Evolutionary conservation across 2,113 vertebrate genomes (phyloP), one percentile per base, ranked within the genome.

Genomic region (Stigmatopora argus): DNA sequence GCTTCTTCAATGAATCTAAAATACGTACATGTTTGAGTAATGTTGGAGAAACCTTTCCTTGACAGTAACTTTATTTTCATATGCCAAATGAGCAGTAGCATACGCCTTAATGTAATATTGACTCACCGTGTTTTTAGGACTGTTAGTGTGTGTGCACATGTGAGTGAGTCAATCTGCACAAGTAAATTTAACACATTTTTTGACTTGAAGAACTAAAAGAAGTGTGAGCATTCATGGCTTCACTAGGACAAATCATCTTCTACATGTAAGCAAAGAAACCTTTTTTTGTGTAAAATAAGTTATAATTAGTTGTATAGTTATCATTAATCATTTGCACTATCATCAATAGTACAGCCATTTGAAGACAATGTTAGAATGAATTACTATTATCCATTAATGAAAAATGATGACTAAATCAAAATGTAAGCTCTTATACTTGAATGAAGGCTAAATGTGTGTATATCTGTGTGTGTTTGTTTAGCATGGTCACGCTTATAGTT

Each of bases 41-140:
- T 10, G 51, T 53, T 19, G 19, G 3, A 12, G 34, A 17, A 44
- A 21, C 34, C 9, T 44, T 61, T 61, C 44, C 57, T 61, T n/a
- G 5, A 6, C 38, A 61, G 38, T 15, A 19, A 4, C 19, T 45
- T 45, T 15, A 61, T 61, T 61, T 45, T 23, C 3, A 47, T 61
- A 17, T 15, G 55, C 19, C 65, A 69, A 49, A 41, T 65, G 35
- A 21, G 23, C 13, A 34, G 11, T 34, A 63, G 71, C 14, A 55
- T 66, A 83, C 86, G 21, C 86, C 86, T 81, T 56, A 69, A 75
- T 23, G 59, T 66, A 84, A 85, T 85, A 77, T 88, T 85, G 73
- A 72, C 83, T 78, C 8, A 79, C 78, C 74, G 83, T 65, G 65
- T 21, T 46, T 66, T 69, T 31, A 15, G 38, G 35, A 64, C 13